Evolutionary conservation across 2,888 invertebrate species (phyloP), one percentile per base, ranked within the genome.

Genomic region (Drosophila rellima): DNA sequence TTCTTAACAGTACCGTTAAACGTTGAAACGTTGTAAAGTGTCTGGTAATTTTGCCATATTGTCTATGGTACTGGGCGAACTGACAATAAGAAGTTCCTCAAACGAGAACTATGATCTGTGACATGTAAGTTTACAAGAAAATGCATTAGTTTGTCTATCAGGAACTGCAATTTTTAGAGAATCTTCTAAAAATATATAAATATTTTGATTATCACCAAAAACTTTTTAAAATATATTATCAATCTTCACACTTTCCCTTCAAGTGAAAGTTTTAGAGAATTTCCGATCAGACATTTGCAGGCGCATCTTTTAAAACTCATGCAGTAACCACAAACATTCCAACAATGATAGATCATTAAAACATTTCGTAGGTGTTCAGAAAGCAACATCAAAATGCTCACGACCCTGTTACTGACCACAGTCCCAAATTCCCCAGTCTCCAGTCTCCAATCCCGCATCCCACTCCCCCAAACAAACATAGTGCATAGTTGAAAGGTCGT

Each of bases 321-420:
- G 40, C 18, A 40, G 17, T 11, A 44, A 15, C 33, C 59, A 18
- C 57, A 57, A 33, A 39, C 54, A 74, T 71, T 67, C 63, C 66
- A 76, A 87, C 87, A 81, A 82, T 87, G 82, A 86, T 83, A 75
- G 82, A 87, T 82, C 84, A 82, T 82, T 83, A 81, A 80, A 80
- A 62, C 42, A 55, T 51, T 69, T 80, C 67, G 66, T 68, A 67
- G 80, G 64, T 77, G 84, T 70, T 55, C 71, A 29, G 31, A 51
- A 17, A 59, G 44, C 39, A 66, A 31, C 35, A 55, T 47, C 31
- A 52, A 39, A 42, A 35, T 42, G 63, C 62, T 70, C 69, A 79
- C 79, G 71, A 75, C 70, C 66, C 60, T 55, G 42, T 64, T 56
- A 62, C 61, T 59, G 70, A 45, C 29, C 71, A 35, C 26, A 51